A percentile compares a stretch with the other conserved stretches of the same genome.
Conservation (phyloP, 2,797 vertebrate species). For the Macropodus opercularis region DNA sequence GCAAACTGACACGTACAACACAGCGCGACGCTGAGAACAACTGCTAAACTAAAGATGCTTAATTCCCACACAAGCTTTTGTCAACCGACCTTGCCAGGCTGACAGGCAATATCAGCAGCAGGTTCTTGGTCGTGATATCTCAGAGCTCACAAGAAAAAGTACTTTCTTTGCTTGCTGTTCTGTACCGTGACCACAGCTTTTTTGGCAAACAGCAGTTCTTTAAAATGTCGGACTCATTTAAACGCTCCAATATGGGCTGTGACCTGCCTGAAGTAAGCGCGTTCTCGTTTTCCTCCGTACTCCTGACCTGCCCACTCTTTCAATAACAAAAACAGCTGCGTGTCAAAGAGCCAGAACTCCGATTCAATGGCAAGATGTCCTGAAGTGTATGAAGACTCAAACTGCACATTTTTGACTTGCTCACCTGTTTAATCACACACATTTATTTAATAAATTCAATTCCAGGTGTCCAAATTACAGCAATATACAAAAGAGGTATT, state of each 20-base stretch:
- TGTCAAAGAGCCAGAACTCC: slow-evolving; percentile 9
- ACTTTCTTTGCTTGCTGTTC: slow-evolving; percentile 46
- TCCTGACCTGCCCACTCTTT: slow-evolving; percentile 33
- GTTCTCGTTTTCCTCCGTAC: slow-evolving; percentile 45
- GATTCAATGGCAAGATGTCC: neutral
- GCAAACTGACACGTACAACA: slow-evolving; percentile 24
- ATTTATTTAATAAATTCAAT: neutral
- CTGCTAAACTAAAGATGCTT: slow-evolving; percentile 25
- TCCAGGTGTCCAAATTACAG: neutral
- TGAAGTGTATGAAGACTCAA: slow-evolving; percentile 9
- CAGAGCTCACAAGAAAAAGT: slow-evolving; percentile 48
- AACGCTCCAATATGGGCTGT: slow-evolving; percentile 48
- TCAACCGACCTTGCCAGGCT: slow-evolving; percentile 47
- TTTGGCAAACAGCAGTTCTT: slow-evolving; percentile 53
- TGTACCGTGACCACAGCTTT: slow-evolving; percentile 26
- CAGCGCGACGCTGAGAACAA: slow-evolving; percentile 13
- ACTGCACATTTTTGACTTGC: neutral
- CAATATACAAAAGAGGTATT: neutral
- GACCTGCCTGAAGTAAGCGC: slow-evolving; percentile 51
- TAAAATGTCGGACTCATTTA: slow-evolving; percentile 58
- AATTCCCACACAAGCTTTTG: slow-evolving; percentile 29
- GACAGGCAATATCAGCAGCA: slow-evolving; percentile 38
- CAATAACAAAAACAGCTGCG: slow-evolving; percentile 14
- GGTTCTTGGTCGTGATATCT: slow-evolving; percentile 43
- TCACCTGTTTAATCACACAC: neutral